Evolutionary conservation across 2,797 vertebrate genomes (phyloP), one percentile per base, ranked within the genome.

Genomic region (Morelia viridis): DNA sequence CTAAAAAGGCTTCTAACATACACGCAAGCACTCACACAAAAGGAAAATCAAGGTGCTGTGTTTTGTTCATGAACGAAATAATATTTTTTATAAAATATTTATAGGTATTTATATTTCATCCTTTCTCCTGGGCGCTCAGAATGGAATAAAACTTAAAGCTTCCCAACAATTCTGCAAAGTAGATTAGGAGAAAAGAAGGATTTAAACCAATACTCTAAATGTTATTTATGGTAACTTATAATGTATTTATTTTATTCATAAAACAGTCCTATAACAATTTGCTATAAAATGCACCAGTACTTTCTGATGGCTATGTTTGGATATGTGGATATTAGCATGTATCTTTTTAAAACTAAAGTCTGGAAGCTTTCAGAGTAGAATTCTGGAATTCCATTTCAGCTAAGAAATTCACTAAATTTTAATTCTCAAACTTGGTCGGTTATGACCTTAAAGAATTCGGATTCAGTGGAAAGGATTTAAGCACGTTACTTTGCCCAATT

Each of bases 1-100:
- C 53, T 91, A 90, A 96, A 96, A 92, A 91, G 86, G 94, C 87
- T 65, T 31, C 56, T 90, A 92, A 95, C 92, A 94, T 85, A 89
- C 31, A 71, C 17, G 46, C 35, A 80, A 7, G 8, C 8, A 53
- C 50, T 53, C 7, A 53, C 50, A 80, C 31, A 85, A 92, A 4
- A 71, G 6, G 92, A 88, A 95, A 93, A 93, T 91, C 35, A 94
- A 94, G 61, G 86, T 28, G 12, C 9, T 84, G 24, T 26, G 31
- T 92, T 94, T 89, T 94, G 87, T 64, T 89, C 89, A 88, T 28
- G 17, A 80, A 85, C 89, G 28, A 85, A 91, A 84, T 85, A 83
- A 71, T 22, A 4, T n/a, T 3, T 3, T 24, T 62, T 92, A 61
- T 53, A 46, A 90, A 92, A 80, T 58, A n/a, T 88, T 60, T 41